Evolutionary conservation across 2,888 invertebrate genomes (phyloP), one percentile per base, ranked within the genome.

Genomic region (Resseliella maxima): DNA sequence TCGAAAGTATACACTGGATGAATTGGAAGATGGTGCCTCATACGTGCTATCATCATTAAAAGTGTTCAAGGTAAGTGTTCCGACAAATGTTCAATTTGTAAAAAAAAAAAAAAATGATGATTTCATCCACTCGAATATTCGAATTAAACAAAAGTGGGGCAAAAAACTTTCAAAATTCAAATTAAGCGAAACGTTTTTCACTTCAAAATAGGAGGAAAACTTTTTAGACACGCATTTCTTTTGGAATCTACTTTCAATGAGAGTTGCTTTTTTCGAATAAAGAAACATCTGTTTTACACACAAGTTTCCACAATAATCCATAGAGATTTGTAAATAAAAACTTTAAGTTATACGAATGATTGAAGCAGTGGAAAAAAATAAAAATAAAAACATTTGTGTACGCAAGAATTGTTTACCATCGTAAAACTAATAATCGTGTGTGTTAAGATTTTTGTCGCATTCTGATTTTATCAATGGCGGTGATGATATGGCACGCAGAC

Each of bases 11-110:
- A 93, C 94, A 90, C 92, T 96, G 88, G 97, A 96, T 89, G 97
- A 97, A 89, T 92, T 98, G 87, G 96, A 96, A 89, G 97, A 97
- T 89, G 97, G 97, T n/a, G 95, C 95, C 27, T 95, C 96, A 12
- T 98, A 98, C 90, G 97, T 98, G 88, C 97, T 97, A 54, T 98
- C 98, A 12, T 97, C 97, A 5, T 96, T 96, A 90, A 96, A 96
- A 91, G 95, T 95, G 18, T 97, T 97, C 91, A 96, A 97, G 95
- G 97, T 96, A 91, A 93, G 93, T 90, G 10, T 50, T 3, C 18
- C 12, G 41, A 12, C 5, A 41, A 8, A 8, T 41, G 41, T 41
- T 5, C 41, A n/a, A n/a, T n/a, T n/a, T n/a, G n/a, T 41, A 41
- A 41, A 41, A 8, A 41, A 41, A 5, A 8, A 12, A 41, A 41